A percentile compares a stretch with the other conserved stretches of the same genome.
phyloP scores from a whole-genome alignment of 1,140 invertebrate species.

The Leptinotarsa lineolata region DNA sequence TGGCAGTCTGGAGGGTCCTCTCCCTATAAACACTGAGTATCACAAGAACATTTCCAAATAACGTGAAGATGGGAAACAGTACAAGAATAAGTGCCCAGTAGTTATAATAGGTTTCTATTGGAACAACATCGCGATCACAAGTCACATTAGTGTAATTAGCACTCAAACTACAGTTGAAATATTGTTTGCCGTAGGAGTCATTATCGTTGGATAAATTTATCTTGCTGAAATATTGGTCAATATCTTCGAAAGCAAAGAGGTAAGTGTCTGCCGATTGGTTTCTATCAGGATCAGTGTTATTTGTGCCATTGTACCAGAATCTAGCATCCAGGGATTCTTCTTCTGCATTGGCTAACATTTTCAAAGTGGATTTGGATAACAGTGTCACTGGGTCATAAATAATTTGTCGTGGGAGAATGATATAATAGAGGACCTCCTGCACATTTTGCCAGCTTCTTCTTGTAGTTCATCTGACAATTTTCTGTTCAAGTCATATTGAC shows the following conservation, averaged over 20 bases:
- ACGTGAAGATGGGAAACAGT: conserved; percentile 89
- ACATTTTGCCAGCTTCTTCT: background rate
- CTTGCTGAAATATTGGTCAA: conserved; percentile 53
- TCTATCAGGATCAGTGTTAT: conserved; percentile 23
- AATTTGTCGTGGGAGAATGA: too few relatives aligned
- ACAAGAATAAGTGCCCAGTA: conserved; percentile 67
- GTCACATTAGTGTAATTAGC: conserved; percentile 46
- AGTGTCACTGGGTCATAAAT: background rate
- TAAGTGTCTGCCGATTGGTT: conserved; percentile 45
- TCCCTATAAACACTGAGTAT: conserved; percentile 93
- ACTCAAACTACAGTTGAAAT: conserved; percentile 45
- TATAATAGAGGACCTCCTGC: too few relatives aligned
- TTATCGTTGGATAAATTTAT: conserved; percentile 47
- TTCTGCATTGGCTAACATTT: conserved; percentile 33
- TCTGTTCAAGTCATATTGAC: background rate
- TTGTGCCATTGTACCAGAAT: conserved; percentile 41
- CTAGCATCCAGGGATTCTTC: conserved; percentile 21
- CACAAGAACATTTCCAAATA: conserved; percentile 96
- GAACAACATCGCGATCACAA: conserved; percentile 29
- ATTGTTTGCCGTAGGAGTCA: conserved; percentile 38
- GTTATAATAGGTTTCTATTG: conserved; percentile 37
- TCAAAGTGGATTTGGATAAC: conserved; percentile 18
- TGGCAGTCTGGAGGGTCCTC: conserved; percentile 88
- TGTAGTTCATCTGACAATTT: background rate
- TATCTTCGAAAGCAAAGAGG: conserved; percentile 50